Evolutionary conservation across 2,888 invertebrate genomes (phyloP), one percentile per base, ranked within the genome.

Genomic region (Dyspetes luteomarginatus): DNA sequence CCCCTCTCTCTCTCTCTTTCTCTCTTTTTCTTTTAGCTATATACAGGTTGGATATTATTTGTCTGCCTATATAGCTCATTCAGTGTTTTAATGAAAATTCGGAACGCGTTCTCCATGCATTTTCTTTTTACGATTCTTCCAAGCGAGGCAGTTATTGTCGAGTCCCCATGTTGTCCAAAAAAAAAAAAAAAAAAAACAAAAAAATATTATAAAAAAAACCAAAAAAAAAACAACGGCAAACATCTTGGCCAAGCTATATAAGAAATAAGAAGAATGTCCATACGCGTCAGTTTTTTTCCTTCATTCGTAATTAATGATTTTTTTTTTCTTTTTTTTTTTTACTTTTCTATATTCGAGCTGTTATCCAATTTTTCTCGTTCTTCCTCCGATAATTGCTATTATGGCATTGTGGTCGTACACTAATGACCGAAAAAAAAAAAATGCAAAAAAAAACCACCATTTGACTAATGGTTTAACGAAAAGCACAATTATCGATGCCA

Each of bases 61-160:
- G 15, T 50, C 58, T 52, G 30, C 4, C 22, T 45, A 50, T 48
- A 50, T 15, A 26, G 15, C 19, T 48, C 60, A 50, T 60, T 52
- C 52, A 22, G 62, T 64, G 52, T 64, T 73, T 43, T 28, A 60
- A 56, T 7, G 55, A 55, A 68, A 81, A n/a, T n/a, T 50, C 68
- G 55, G 56, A 73, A 68, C 71, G 60, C 30, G 60, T 76, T 65
- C 36, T 73, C 75, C 45, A 36, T 65, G 78, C 71, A 67, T 76
- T 75, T n/a, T 71, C 65, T 60, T 71, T 60, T 55, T 36, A 12
- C 17, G 41, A 72, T 64, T 64, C 30, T 76, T 76, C 72, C 72
- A 48, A 72, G 28, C 52, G 71, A 24, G 62, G 41, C 19, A 19
- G 4, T 48, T n/a, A 26, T 71, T 60, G 30, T 68, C 41, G 15